These are phyloP conservation scores for Rattus rattus DNA, from an alignment of 2,113 vertebrate genomes.

Conservation along the genomic window DNA sequence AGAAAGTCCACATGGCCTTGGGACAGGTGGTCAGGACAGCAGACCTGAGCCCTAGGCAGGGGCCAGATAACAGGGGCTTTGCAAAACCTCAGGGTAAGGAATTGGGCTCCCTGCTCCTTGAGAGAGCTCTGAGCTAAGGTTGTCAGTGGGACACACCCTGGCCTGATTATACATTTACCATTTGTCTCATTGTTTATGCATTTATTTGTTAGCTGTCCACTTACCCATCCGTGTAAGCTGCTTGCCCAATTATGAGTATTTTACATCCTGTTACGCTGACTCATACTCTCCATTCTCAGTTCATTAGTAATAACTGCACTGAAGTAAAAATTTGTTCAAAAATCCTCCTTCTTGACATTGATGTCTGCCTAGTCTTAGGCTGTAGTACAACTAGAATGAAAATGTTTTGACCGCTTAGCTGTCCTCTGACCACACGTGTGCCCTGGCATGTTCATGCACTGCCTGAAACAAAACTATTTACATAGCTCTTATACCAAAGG, in stretches of 20 bases:
- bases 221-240: background rate
- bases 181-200: background rate
- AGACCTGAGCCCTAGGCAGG: background rate
- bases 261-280: background rate
- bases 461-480: background rate
- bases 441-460: background rate
- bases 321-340: background rate
- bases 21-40: background rate
- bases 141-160: background rate
- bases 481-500: background rate
- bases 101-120: background rate
- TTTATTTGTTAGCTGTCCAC: background rate
- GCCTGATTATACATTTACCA: background rate
- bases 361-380: background rate
- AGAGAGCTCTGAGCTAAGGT: background rate
- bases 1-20: background rate
- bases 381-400: background rate
- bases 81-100: background rate
- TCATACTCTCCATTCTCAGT: no score
- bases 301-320: background rate
- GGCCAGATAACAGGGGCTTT: background rate
- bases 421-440: background rate
- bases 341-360: background rate
- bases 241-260: background rate
- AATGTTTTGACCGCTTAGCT: background rate